Evolutionary conservation across 1,140 invertebrate genomes (phyloP), one percentile per base, ranked within the genome.

Genomic region (Pogonognathellus flavescens): DNA sequence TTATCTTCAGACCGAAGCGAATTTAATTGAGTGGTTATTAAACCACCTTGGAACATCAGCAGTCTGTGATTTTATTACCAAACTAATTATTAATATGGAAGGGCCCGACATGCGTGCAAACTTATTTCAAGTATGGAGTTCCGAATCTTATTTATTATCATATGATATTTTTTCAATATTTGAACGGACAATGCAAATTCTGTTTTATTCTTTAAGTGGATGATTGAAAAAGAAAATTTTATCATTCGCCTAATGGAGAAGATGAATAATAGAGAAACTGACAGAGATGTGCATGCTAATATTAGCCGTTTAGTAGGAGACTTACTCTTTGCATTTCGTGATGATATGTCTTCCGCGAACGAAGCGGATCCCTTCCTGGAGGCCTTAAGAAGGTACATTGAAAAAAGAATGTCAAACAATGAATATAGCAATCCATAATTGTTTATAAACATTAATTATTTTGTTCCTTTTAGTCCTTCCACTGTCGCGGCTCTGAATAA

Each of bases 1-100:
- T 90, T 97, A 96, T 93, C 66, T 88, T n/a, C 86, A 87, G 18
- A 55, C 80, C n/a, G 94, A 94, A 90, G 93, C 94, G 87, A 95
- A 95, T 90, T 97, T 98, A 93, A 93, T 99, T 90, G 93, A 95
- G 88, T 93, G 95, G 89, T 92, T 98, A 88, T 92, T 98, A 87
- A 93, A 95, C 89, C 97, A 99, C 91, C 93, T 99, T 89, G 94
- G 96, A 89, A 98, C 97, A 52, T 98, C 97, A 18, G 96, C 97
- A 87, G 96, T 99, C 89, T 97, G 97, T 93, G 97, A 99, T 93
- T 93, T 98, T 85, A 93, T 98, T 87, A 93, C 97, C 87, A 95
- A 96, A 91, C 93, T 97, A 86, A 93, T 98, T 89, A 96, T 96
- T 66, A 94, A 95, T 90, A 94, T 98, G 62, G 95, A 97, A 90